A percentile compares a stretch with the other conserved stretches of the same genome.
Evolutionary conservation across 1,140 invertebrate species (phyloP).

Genomic region (Drusus annulatus): DNA sequence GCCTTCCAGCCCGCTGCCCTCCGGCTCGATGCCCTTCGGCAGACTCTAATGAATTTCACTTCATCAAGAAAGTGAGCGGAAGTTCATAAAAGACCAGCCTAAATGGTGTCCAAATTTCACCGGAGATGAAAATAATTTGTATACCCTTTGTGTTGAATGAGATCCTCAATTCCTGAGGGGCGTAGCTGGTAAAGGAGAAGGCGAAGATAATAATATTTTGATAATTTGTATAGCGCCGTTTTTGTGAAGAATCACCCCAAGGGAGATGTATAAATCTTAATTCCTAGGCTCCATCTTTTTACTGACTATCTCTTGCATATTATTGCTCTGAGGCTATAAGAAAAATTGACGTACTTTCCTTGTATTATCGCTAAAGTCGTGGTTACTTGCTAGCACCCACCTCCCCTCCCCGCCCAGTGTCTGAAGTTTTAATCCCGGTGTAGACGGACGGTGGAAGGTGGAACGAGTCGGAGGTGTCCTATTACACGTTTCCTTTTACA

Average conservation of each 20-base stretch:
- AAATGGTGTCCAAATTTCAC: background rate
- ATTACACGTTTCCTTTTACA: constrained; percentile 42
- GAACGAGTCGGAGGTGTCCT: constrained; percentile 25
- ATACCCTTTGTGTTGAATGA: background rate
- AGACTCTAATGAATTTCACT: background rate
- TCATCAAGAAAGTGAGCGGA: constrained; percentile 3
- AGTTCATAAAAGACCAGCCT: background rate
- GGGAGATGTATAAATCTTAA: too few relatives aligned
- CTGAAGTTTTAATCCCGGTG: constrained; percentile 1
- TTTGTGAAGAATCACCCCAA: too few relatives aligned
- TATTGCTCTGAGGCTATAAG: too few relatives aligned
- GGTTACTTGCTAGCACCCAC: background rate
- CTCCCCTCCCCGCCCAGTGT: background rate
- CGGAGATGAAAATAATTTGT: background rate
- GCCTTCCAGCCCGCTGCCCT: too few relatives aligned
- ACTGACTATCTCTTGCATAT: too few relatives aligned
- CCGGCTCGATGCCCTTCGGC: constrained; percentile 1
- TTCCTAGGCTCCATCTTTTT: too few relatives aligned
- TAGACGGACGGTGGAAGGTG: constrained; percentile 2
- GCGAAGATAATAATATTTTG: background rate
- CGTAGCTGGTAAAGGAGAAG: background rate
- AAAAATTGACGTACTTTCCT: too few relatives aligned
- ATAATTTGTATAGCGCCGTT: too few relatives aligned
- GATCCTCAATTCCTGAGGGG: background rate
- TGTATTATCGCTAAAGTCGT: background rate